These are phyloP conservation scores for Formica selysi DNA, from an alignment of 1,140 invertebrate species.

Conservation along the genomic window DNA sequence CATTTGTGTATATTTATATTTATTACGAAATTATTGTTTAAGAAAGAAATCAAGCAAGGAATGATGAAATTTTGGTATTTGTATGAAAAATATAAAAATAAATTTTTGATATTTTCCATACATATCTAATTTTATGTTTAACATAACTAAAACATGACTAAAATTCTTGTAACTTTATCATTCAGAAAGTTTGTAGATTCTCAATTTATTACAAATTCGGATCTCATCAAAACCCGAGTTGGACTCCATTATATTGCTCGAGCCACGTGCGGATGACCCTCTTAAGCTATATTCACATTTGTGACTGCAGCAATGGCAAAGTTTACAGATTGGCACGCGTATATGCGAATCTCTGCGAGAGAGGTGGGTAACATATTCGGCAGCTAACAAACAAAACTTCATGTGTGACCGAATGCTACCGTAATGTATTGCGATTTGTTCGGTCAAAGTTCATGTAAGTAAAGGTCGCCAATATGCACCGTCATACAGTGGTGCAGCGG, in stretches of 20 bases:
- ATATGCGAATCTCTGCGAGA: not conserved
- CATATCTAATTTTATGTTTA: slow-evolving; percentile 1
- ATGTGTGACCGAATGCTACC: slow-evolving; percentile 26
- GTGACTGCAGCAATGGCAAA: not conserved
- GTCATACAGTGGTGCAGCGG: not conserved
- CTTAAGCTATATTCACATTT: slow-evolving; percentile 26
- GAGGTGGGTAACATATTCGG: not conserved
- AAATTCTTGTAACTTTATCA: not conserved
- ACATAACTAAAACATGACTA: not conserved
- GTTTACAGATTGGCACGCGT: slow-evolving; percentile 24
- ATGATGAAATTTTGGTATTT: not conserved
- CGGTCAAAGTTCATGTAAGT: slow-evolving; percentile 36
- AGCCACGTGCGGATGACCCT: not conserved
- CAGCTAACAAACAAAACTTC: slow-evolving; percentile 34
- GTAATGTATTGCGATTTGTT: slow-evolving; percentile 24
- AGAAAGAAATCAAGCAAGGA: not conserved
- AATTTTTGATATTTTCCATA: not conserved
- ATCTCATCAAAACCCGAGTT: not conserved
- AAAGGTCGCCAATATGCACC: not conserved
- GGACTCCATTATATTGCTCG: slow-evolving; percentile 3
- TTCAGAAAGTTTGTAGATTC: not conserved
- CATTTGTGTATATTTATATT: not conserved
- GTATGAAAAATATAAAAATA: not conserved
- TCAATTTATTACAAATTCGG: slow-evolving; percentile 8
- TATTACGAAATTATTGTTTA: not conserved